These are phyloP conservation scores for Lepisosteus oculatus DNA, from an alignment of 2,113 vertebrate species.

Conservation along the genomic window DNA sequence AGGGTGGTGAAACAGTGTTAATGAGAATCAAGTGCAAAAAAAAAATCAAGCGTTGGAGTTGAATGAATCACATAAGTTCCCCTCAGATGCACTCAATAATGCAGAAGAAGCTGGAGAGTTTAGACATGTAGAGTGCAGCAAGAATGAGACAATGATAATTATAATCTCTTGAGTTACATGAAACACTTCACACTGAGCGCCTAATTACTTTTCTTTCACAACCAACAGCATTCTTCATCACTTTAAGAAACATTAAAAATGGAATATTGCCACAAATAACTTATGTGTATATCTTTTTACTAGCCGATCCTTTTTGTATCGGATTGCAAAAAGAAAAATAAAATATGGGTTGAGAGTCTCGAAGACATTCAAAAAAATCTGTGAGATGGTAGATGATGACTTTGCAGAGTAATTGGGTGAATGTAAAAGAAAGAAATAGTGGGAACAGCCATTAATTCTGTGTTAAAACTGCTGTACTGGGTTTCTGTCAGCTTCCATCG, in stretches of 20 bases:
- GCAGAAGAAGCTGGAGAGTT: neutral
- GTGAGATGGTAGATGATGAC: neutral
- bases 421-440: neutral
- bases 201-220: slow-evolving; percentile 9
- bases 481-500: neutral
- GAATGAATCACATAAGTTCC: too few species aligned
- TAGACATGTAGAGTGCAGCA: neutral
- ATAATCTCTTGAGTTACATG: neutral
- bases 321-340: neutral
- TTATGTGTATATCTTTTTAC: neutral
- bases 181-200: neutral
- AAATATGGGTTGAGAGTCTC: neutral
- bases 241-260: neutral
- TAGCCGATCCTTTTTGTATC: neutral
- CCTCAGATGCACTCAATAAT: too few species aligned
- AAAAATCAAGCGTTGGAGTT: too few species aligned
- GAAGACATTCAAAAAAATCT: neutral
- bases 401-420: slow-evolving; percentile 6
- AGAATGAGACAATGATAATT: neutral
- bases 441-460: neutral
- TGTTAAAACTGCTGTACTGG: neutral
- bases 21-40: too few species aligned
- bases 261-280: neutral
- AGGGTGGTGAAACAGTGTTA: too few species aligned
- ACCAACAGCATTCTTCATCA: neutral